phyloP scores from a whole-genome alignment of 2,888 invertebrate genomes.

The Noctua janthina region DNA sequence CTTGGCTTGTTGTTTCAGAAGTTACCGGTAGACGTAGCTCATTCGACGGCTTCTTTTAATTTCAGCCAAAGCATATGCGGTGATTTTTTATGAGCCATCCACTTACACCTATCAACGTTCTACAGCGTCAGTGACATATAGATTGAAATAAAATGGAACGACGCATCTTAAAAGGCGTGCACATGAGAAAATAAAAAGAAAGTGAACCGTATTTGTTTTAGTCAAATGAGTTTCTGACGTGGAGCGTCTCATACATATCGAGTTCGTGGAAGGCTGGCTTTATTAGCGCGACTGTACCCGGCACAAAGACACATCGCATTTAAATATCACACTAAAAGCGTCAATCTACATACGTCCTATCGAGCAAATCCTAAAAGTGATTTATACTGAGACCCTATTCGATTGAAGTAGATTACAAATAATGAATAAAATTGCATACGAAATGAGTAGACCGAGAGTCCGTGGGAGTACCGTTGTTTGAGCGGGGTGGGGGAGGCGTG shows the following conservation, averaged over 20 bases:
- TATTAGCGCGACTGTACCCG: slow-evolving; percentile 83
- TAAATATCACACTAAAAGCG: slow-evolving; percentile 89
- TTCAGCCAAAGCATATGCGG: slow-evolving; percentile 56
- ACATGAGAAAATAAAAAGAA: slow-evolving; percentile 82
- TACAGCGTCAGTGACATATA: slow-evolving; percentile 68
- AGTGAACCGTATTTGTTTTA: slow-evolving; percentile 85
- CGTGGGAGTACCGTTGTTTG: slow-evolving; percentile 86
- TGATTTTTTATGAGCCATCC: slow-evolving; percentile 62
- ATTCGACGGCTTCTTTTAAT: slow-evolving; percentile 61
- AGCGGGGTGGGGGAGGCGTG: slow-evolving; percentile 74
- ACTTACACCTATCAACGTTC: slow-evolving; percentile 56
- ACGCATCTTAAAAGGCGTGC: slow-evolving; percentile 81
- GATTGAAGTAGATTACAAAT: slow-evolving; percentile 90
- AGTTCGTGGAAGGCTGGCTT: slow-evolving; percentile 79
- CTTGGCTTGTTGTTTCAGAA: slow-evolving; percentile 54
- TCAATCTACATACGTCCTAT: slow-evolving; percentile 89
- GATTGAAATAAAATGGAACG: slow-evolving; percentile 78
- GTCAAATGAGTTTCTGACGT: slow-evolving; percentile 88
- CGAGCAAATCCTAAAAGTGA: slow-evolving; percentile 89
- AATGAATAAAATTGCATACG: slow-evolving; percentile 91
- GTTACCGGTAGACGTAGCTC: slow-evolving; percentile 47
- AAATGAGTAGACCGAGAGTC: slow-evolving; percentile 87
- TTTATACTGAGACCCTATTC: slow-evolving; percentile 89
- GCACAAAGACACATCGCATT: slow-evolving; percentile 85
- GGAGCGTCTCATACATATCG: slow-evolving; percentile 80